These are phyloP conservation scores for Philopotamus ludificatus DNA, from an alignment of 1,140 invertebrate species.

Conservation along the genomic window DNA sequence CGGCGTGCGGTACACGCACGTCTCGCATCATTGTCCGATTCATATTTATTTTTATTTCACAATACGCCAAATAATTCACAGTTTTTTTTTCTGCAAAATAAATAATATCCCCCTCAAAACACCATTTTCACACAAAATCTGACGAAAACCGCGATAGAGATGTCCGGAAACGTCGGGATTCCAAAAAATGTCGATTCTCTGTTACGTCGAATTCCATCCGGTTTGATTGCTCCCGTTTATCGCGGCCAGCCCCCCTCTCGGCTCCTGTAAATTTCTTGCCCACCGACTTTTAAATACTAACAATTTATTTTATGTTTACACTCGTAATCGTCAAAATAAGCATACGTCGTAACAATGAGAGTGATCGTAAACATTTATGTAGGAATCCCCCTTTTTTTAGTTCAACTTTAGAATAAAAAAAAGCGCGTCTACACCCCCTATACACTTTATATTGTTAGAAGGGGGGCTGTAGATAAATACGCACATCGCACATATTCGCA, in stretches of 20 bases:
- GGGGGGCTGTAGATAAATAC: background rate
- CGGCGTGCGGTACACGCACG: slow-evolving; percentile 6
- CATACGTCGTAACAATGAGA: slow-evolving; percentile 22
- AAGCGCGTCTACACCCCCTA: slow-evolving; percentile 9
- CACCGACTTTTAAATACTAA: slow-evolving; percentile 3
- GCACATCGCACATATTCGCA: background rate
- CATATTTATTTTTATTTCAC: slow-evolving; percentile 19
- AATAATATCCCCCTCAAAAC: too few relatives aligned
- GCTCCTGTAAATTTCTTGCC: background rate
- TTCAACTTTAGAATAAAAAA: slow-evolving; percentile 2
- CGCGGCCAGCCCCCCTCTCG: too few relatives aligned
- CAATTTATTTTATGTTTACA: slow-evolving; percentile 30
- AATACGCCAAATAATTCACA: slow-evolving; percentile 16
- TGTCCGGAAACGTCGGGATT: background rate
- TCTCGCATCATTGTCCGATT: slow-evolving; percentile 12
- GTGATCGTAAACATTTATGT: slow-evolving; percentile 28
- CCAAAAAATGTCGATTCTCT: background rate
- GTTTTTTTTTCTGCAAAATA: background rate
- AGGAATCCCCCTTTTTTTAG: slow-evolving; percentile 12
- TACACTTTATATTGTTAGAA: background rate
- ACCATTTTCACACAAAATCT: too few relatives aligned
- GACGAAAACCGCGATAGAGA: too few relatives aligned
- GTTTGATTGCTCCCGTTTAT: too few relatives aligned
- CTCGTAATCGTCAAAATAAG: slow-evolving; percentile 24
- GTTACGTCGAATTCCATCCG: too few relatives aligned